A percentile compares a stretch with the other conserved stretches of the same genome.
phyloP scores from a whole-genome alignment of 2,888 invertebrate genomes.

The Rhagonycha lutea region DNA sequence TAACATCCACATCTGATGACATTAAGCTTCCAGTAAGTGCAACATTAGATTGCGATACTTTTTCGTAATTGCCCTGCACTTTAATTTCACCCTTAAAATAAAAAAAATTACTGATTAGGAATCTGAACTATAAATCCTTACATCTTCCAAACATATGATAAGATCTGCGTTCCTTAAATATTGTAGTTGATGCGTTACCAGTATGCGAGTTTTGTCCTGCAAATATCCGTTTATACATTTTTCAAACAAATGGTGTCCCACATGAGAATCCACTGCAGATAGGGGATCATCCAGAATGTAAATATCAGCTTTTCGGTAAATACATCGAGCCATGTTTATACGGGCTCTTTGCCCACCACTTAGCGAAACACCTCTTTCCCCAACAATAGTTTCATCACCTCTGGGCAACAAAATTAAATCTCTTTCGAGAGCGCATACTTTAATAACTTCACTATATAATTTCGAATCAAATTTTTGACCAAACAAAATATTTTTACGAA shows the following conservation, averaged over 20 bases:
- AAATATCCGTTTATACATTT: slow-evolving; percentile 66
- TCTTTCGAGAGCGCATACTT: slow-evolving; percentile 62
- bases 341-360: slow-evolving; percentile 82
- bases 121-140: not conserved
- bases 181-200: slow-evolving; percentile 72
- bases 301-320: slow-evolving; percentile 75
- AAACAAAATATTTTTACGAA: slow-evolving; percentile 77
- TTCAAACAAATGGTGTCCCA: slow-evolving; percentile 71
- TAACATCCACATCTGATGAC: not conserved
- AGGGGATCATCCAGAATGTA: slow-evolving; percentile 78
- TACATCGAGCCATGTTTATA: slow-evolving; percentile 75
- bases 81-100: slow-evolving; percentile 59
- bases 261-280: slow-evolving; percentile 77
- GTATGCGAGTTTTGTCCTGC: slow-evolving; percentile 62
- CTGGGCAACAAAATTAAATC: slow-evolving; percentile 73
- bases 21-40: slow-evolving; percentile 61
- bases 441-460: slow-evolving; percentile 61
- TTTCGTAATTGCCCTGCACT: slow-evolving; percentile 63
- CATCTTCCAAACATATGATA: slow-evolving; percentile 59
- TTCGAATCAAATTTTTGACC: slow-evolving; percentile 62
- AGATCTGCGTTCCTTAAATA: slow-evolving; percentile 61
- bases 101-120: not conserved
- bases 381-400: slow-evolving; percentile 74
- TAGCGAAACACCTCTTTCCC: slow-evolving; percentile 76
- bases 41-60: slow-evolving; percentile 61